Conservation (phyloP, 2,113 vertebrate genomes). For the Pseudorectes ferrugineus region DNA sequence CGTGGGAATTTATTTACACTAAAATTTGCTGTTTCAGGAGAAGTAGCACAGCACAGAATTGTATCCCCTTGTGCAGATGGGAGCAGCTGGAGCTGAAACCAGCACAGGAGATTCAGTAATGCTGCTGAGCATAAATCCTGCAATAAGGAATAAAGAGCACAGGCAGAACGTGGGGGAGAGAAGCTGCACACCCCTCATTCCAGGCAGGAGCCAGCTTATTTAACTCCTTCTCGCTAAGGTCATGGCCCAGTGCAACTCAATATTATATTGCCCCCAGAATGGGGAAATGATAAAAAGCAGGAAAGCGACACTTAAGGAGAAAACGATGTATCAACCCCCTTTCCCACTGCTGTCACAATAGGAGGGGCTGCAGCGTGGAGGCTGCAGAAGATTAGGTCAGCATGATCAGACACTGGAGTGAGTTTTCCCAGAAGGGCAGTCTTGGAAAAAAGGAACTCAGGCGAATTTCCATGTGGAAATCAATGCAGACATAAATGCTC, state of each 20-base stretch:
- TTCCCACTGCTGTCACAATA: not conserved
- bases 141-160: not conserved
- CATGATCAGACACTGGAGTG: accelerated
- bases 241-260: not conserved
- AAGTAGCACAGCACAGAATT: not conserved
- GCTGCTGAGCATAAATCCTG: not conserved
- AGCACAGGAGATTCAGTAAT: not conserved
- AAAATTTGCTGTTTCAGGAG: not conserved
- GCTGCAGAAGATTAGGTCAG: not conserved
- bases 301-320: not conserved
- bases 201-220: not conserved
- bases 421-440: not conserved
- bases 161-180: not conserved
- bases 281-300: not conserved
- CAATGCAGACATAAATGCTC: not conserved
- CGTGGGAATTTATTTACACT: not conserved
- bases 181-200: not conserved
- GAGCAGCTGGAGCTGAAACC: slow-evolving; percentile 21
- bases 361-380: not conserved
- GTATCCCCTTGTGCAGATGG: not conserved
- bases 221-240: not conserved
- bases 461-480: not conserved
- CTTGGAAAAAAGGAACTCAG: not conserved
- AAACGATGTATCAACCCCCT: accelerated
- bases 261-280: not conserved